These are phyloP conservation scores for Pyrgilauda ruficollis DNA, from an alignment of 2,113 vertebrate genomes.

Conservation along the genomic window DNA sequence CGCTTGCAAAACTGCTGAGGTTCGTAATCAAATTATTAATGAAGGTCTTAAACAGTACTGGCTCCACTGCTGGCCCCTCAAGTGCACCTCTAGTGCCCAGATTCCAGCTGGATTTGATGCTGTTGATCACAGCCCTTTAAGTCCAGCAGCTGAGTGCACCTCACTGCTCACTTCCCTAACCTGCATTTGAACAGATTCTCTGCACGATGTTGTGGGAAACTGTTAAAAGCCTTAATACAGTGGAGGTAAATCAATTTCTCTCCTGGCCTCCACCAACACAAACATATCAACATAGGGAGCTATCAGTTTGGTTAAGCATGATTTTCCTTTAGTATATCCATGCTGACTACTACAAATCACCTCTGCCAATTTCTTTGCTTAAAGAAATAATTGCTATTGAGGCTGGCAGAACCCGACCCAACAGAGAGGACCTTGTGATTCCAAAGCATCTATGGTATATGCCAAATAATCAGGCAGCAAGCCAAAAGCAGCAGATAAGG, in stretches of 20 bases:
- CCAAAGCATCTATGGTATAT: not conserved
- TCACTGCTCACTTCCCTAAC: not conserved
- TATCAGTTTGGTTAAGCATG: not conserved
- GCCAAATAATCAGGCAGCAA: not conserved
- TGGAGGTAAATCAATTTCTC: rapidly evolving
- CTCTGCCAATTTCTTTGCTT: not conserved
- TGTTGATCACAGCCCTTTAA: not conserved
- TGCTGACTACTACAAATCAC: not conserved
- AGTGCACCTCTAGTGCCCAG: not conserved
- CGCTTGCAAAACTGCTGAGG: not conserved
- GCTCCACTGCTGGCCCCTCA: not conserved
- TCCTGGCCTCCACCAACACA: not conserved
- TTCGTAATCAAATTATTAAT: not conserved
- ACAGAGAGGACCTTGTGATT: not conserved
- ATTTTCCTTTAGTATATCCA: not conserved
- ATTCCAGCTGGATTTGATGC: not conserved
- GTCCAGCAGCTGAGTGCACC: too few species aligned
- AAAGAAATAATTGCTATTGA: not conserved
- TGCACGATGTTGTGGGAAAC: not conserved
- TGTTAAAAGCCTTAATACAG: not conserved
- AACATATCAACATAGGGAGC: not conserved
- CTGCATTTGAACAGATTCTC: not conserved
- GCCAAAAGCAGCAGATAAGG: not conserved
- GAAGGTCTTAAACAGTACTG: not conserved
- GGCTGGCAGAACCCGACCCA: not conserved